Conservation (phyloP, 2,888 invertebrate genomes). For the Elmis aenea region DNA sequence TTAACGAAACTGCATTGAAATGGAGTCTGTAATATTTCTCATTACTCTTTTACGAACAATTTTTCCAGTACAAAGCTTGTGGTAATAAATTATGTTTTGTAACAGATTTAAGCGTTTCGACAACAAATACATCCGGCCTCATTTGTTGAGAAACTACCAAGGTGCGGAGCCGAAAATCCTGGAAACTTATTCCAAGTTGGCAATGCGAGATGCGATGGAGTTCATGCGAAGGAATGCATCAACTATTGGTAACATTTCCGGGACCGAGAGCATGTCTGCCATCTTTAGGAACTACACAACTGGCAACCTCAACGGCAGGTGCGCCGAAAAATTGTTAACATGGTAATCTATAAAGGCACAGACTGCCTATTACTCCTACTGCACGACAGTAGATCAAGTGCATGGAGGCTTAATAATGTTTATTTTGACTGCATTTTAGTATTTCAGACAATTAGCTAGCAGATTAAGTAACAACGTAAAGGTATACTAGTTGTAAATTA, state of each 20-base stretch:
- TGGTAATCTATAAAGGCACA: constrained; percentile 51
- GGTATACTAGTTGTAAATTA: too few relatives aligned
- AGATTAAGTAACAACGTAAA: too few relatives aligned
- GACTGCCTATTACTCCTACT: constrained; percentile 25
- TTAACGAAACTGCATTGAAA: too few relatives aligned
- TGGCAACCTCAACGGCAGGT: constrained; percentile 82
- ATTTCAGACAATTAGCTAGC: too few relatives aligned
- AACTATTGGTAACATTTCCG: constrained; percentile 81
- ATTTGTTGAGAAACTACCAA: constrained; percentile 78
- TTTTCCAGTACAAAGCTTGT: too few relatives aligned
- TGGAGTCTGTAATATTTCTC: too few relatives aligned
- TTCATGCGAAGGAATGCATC: constrained; percentile 85
- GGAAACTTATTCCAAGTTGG: constrained; percentile 89
- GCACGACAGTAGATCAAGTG: neutral
- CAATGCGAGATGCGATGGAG: constrained; percentile 91
- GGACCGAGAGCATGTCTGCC: constrained; percentile 86
- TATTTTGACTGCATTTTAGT: too few relatives aligned
- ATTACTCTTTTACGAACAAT: too few relatives aligned
- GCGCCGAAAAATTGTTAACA: constrained; percentile 52
- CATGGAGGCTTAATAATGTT: too few relatives aligned
- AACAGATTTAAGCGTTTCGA: constrained; percentile 87
- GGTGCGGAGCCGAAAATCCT: constrained; percentile 89
- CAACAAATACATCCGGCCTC: constrained; percentile 87
- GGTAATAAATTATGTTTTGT: constrained; percentile 12
- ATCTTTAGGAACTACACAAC: constrained; percentile 85